Evolutionary conservation across 1,140 invertebrate genomes (phyloP).

Genomic region (Drosophila neocordata): DNA sequence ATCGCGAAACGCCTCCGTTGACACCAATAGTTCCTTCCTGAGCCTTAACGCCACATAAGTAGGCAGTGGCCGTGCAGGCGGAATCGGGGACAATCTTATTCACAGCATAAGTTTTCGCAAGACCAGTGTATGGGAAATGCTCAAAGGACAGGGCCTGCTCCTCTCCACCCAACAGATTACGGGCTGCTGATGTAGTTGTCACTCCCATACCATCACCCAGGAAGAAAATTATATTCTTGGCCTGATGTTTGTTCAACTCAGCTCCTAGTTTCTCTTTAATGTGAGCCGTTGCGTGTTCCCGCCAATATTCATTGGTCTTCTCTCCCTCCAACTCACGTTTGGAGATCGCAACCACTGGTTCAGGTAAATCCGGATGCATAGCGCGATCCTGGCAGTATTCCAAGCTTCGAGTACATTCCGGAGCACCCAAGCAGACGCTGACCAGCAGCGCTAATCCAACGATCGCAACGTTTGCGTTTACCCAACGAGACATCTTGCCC

Average conservation of each 20-base stretch:
- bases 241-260: conserved; percentile 82
- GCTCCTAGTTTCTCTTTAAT: conserved; percentile 54
- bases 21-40: conserved; percentile 91
- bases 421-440: conserved; percentile 38
- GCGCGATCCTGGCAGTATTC: conserved; percentile 59
- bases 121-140: conserved; percentile 88
- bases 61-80: conserved; percentile 89
- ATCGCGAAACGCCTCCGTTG: conserved; percentile 85
- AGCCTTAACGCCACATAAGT: conserved; percentile 91
- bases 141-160: conserved; percentile 89
- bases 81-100: conserved; percentile 92
- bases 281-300: conserved; percentile 54
- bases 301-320: conserved; percentile 73
- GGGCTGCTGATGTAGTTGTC: conserved; percentile 88
- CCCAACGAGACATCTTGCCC: conserved; percentile 47
- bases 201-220: conserved; percentile 92
- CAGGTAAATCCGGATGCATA: conserved; percentile 65
- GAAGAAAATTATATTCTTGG: conserved; percentile 91
- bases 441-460: conserved; percentile 36
- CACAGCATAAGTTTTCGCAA: conserved; percentile 93
- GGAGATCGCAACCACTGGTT: not conserved
- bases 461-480: conserved; percentile 41
- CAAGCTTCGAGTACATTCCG: conserved; percentile 48
- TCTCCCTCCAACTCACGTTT: conserved; percentile 52
- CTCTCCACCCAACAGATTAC: conserved; percentile 87